Evolutionary conservation across 2,797 vertebrate genomes (phyloP).

Genomic region (Propithecus deckenii): DNA sequence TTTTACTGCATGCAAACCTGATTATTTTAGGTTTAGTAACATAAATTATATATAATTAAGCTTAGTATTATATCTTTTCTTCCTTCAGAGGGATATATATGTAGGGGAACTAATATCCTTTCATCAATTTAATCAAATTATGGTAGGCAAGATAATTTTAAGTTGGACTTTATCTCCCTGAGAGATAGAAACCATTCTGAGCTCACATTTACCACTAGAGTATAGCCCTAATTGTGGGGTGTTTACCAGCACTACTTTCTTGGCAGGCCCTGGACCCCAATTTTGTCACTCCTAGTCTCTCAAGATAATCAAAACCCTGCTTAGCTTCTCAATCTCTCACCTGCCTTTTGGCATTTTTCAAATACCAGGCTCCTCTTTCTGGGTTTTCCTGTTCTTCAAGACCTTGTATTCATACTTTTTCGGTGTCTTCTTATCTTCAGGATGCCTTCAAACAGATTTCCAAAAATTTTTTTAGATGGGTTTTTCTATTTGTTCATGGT

Average conservation of each 20-base stretch:
- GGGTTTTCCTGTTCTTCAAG: neutral
- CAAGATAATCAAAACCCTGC: neutral
- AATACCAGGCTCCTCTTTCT: neutral
- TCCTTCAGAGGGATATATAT: neutral
- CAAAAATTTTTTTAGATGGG: neutral
- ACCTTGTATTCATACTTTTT: neutral
- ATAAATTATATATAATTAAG: neutral
- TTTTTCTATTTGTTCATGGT: neutral
- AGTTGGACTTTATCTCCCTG: neutral
- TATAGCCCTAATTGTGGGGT: neutral
- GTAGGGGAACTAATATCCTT: neutral
- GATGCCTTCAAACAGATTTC: neutral
- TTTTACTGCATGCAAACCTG: neutral
- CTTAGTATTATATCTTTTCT: neutral
- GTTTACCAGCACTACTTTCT: neutral
- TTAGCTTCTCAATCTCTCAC: neutral
- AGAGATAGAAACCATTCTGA: neutral
- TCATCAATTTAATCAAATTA: neutral
- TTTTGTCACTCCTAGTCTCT: neutral
- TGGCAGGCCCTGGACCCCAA: neutral
- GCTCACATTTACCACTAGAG: neutral
- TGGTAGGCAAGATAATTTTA: neutral
- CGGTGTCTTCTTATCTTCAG: neutral
- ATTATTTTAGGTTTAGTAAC: neutral
- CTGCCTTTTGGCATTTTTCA: constrained; percentile 10